Evolutionary conservation across 2,888 invertebrate species (phyloP), one percentile per base, ranked within the genome.

Genomic region (Thereva nobilitata): DNA sequence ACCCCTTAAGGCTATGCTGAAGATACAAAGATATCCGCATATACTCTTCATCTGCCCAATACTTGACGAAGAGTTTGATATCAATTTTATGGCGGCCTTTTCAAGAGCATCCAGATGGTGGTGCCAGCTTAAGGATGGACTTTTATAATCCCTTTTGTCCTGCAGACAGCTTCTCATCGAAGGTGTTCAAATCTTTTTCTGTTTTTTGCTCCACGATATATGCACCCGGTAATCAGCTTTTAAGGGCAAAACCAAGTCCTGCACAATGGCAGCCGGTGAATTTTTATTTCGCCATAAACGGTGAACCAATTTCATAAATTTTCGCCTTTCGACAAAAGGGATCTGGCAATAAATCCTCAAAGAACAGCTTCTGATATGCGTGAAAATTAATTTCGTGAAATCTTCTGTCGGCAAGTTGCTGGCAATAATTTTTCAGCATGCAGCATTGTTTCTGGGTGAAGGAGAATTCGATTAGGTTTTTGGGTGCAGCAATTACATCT

Each of bases 261-360:
- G 2, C 23, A 23, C 23, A 23, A 23, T 23, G 23, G 23, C 23
- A 23, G 23, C 5, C 50, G 41, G 35, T 34, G 7, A 12, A 50
- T 41, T 61, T 9, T 41, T 41, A 50, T 49, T 50, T 61, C 41
- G 61, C 61, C 50, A 61, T 61, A 61, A 61, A 61, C 41, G 61
- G 10, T 49, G 61, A 61, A 61, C 61, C 61, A 61, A 61, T 61
- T 61, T 50, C 49, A 61, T 61, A 47, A 59, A 59, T 59, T 59
- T 40, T n/a, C 41, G 50, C 49, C 50, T 45, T 50, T 49, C 50
- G 50, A 50, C 61, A 61, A 50, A 61, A 34, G 23, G 50, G 41
- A 61, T 35, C 47, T n/a, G 41, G 50, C 47, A 40, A 61, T 61
- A 61, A 61, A 61, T 61, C 45, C 50, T n/a, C 4, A 8, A 23